Evolutionary conservation across 1,140 invertebrate genomes (phyloP), one percentile per base, ranked within the genome.

Genomic region (Pinna nobilis): DNA sequence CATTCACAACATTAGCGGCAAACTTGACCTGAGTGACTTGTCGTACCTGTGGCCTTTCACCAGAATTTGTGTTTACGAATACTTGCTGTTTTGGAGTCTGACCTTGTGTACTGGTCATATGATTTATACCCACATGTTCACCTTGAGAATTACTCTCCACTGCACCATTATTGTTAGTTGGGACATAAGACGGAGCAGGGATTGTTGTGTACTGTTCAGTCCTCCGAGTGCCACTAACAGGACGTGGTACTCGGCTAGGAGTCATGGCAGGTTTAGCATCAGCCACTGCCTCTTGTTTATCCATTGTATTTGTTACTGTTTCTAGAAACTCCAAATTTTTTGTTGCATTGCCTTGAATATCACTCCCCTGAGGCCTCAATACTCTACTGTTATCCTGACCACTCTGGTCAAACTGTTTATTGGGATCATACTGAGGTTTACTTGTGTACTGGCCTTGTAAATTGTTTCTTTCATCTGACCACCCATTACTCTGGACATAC

Each of bases 311-410:
- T 1, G 72, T 70, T 9, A 70, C 73, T 23, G 73, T 70, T 9
- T 75, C 66, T 33, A 75, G 51, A 59, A 70, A 75, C 35, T 75
- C 73, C 41, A 75, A 15, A 18, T 51, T 59, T 66, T 51, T 66
- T 23, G 41, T 1, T 2, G 30, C 32, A 59, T 55, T 67, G 50
- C 20, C 18, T 37, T 11, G n/a, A n/a, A 44, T n/a, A 11, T 35
- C 39, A 41, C n/a, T 41, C n/a, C 44, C 59, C 15, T 7, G 35
- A 20, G 13, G n/a, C 30, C 39, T 63, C 4, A 41, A 30, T 59
- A 28, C 55, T 30, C 2, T 35, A 35, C 39, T 20, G 44, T 30
- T 63, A 37, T 32, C 18, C 5, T 41, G 35, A 63, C 13, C 59
- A 63, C 39, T 63, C 37, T 59, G 33, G 55, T 30, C n/a, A n/a